Evolutionary conservation across 2,797 vertebrate species (phyloP).

Genomic region (Hydrocynus forskahlii): DNA sequence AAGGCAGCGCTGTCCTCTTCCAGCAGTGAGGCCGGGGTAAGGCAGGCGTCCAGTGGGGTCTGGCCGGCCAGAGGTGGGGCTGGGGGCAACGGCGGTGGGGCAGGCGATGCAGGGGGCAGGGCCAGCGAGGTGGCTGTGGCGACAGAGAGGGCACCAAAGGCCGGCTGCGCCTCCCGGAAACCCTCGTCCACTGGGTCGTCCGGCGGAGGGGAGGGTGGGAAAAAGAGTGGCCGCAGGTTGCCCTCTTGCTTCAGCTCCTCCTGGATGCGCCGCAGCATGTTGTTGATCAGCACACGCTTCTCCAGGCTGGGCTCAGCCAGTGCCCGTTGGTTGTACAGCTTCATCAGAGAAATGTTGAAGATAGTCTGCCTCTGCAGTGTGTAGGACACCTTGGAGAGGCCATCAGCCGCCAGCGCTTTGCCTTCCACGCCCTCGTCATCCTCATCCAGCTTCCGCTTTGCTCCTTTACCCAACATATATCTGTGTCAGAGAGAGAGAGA

Average conservation of each 20-base stretch:
- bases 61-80: conserved; percentile 77
- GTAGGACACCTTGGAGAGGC: conserved; percentile 96
- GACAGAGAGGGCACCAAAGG: conserved; percentile 79
- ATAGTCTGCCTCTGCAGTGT: conserved; percentile 98
- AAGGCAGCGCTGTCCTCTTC: conserved; percentile 89
- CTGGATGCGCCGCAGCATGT: conserved; percentile 97
- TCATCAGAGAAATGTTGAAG: conserved; percentile 99
- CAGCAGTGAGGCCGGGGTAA: conserved; percentile 93
- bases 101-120: conserved; percentile 71
- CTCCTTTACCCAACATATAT: conserved; percentile 99
- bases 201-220: conserved; percentile 82
- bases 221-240: conserved; percentile 85
- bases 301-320: conserved; percentile 93
- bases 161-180: conserved; percentile 87
- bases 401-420: conserved; percentile 92
- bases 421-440: conserved; percentile 99
- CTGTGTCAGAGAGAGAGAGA: conserved; percentile 68
- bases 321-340: conserved; percentile 93
- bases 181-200: conserved; percentile 84
- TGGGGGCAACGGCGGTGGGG: conserved; percentile 83
- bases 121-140: conserved; percentile 73
- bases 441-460: conserved; percentile 98
- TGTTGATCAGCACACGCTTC: conserved; percentile 97
- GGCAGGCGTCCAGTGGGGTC: conserved; percentile 87
- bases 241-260: conserved; percentile 96